Conservation (phyloP, 2,113 vertebrate genomes). For the Tetraodon nigroviridis region DNA sequence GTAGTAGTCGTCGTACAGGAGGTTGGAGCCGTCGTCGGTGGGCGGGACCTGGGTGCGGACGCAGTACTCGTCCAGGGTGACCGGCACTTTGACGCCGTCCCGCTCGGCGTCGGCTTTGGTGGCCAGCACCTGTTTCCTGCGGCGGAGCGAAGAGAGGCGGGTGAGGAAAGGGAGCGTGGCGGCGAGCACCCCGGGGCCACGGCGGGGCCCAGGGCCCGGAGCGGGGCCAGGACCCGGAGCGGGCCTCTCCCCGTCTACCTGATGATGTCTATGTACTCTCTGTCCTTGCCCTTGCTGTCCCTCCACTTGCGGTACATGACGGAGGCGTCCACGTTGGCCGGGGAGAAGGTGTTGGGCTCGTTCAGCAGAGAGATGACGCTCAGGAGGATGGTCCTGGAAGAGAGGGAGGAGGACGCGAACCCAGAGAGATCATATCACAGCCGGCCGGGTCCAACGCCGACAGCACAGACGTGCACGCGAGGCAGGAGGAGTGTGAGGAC, state of each 20-base stretch:
- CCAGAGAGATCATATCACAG: too few species aligned
- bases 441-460: not conserved
- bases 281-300: constrained; percentile 92
- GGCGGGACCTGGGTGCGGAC: constrained; percentile 86
- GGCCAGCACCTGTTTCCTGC: constrained; percentile 89
- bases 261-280: constrained; percentile 94
- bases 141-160: accelerated
- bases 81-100: constrained; percentile 90
- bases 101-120: constrained; percentile 90
- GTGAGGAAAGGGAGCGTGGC: not conserved
- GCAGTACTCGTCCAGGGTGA: constrained; percentile 92
- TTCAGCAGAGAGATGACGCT: constrained; percentile 95
- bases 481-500: not conserved
- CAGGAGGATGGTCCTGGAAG: constrained; percentile 88
- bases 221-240: too few species aligned
- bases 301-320: constrained; percentile 98
- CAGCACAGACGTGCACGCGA: constrained; percentile 17
- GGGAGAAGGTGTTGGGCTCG: constrained; percentile 95
- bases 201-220: too few species aligned
- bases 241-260: constrained; percentile 63
- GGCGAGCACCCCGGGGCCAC: too few species aligned
- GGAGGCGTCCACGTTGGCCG: constrained; percentile 91
- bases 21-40: constrained; percentile 87
- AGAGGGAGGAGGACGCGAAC: constrained; percentile 1
- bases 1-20: constrained; percentile 91